Evolutionary conservation across 2,797 vertebrate genomes (phyloP), one percentile per base, ranked within the genome.

Genomic region (Nasua narica): DNA sequence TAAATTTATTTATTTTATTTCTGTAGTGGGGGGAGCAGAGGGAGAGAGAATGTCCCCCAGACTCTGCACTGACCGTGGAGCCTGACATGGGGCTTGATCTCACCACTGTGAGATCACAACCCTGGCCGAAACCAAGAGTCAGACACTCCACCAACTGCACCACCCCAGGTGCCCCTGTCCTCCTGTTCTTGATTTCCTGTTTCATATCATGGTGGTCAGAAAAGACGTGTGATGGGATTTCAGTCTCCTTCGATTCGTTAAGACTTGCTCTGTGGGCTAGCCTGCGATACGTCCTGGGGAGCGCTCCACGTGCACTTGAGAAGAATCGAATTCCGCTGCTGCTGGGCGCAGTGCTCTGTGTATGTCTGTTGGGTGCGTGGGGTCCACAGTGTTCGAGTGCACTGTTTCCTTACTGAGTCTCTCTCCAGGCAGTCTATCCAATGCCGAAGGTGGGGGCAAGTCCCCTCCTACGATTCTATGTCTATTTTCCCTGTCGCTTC

Each of bases 291-390:
- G 11, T 52, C 40, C 40, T 46, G 70, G 15, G 29, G 40, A 46
- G 70, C 0, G 37, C 69, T 11, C 15, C 9, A 2, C 5, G 16
- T 29, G 1, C 29, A 4, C 72, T 19, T 19, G 43, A 19, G 72
- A 27, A 43, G 40, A 76, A 19, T 0, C 48, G 46, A 0, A 0
- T 48, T 4, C 43, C 11, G 43, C 43, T 6, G 27, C 72, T 19
- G 43, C 43, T 2, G 27, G 43, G 27, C 4, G 1, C 27, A 19
- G 27, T 27, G 25, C 27, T 29, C 25, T 32, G 21, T 40, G 19
- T 70, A 5, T 40, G 69, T 7, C 35, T 70, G 32, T 35, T 3
- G 8, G 72, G 15, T 32, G 8, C 6, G 16, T 32, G 19, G 7
- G 18, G 74, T 21, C 29, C 18, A 12, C 46, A 11, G n/a, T 13